A percentile compares a stretch with the other conserved stretches of the same genome.
These are phyloP conservation scores for Ochotona princeps DNA, from an alignment of 2,113 vertebrate species.

Conservation along the genomic window DNA sequence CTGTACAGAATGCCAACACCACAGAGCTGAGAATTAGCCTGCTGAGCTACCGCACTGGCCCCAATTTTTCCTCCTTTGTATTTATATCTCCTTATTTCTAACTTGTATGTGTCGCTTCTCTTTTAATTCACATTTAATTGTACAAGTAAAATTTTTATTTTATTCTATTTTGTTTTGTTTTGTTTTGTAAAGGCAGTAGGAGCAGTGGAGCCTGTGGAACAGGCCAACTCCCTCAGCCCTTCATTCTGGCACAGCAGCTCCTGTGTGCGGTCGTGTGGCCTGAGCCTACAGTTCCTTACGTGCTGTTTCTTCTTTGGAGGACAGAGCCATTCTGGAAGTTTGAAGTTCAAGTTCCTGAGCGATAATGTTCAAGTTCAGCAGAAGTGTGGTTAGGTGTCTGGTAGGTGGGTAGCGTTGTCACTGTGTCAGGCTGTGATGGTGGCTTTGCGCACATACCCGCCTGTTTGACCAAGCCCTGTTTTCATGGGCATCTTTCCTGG, in stretches of 20 bases:
- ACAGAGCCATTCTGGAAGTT: not conserved
- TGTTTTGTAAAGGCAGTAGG: not conserved
- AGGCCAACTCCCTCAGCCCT: not conserved
- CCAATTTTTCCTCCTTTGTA: not conserved
- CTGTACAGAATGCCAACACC: no score
- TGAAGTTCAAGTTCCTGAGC: not conserved
- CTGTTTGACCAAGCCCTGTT: not conserved
- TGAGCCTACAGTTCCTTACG: not conserved
- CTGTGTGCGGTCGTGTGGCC: not conserved
- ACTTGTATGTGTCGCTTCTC: not conserved
- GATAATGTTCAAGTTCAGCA: not conserved
- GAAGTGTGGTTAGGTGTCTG: not conserved
- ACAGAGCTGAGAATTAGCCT: no score
- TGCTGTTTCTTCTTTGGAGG: no score
- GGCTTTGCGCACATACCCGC: no score
- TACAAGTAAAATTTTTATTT: not conserved
- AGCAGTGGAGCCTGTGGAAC: not conserved
- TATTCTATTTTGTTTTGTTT: not conserved
- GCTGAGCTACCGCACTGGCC: no score
- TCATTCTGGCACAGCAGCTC: not conserved
- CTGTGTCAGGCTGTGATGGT: not conserved
- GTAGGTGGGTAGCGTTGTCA: rapidly evolving
- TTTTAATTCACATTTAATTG: not conserved
- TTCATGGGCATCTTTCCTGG: not conserved
- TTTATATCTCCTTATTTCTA: not conserved